These are phyloP conservation scores for Euura saliciscinereae DNA, from an alignment of 1,140 invertebrate genomes.

Conservation along the genomic window DNA sequence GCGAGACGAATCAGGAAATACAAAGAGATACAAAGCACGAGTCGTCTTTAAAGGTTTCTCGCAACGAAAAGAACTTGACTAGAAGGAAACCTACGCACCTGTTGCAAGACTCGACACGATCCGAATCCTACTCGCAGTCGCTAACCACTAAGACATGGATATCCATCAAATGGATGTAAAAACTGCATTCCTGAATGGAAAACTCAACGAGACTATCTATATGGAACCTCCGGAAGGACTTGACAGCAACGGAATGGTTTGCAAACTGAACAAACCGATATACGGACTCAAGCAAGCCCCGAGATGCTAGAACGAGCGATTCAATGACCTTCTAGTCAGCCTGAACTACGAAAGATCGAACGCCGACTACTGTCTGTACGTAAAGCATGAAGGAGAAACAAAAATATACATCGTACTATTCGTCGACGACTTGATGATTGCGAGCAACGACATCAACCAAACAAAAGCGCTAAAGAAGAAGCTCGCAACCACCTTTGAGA, in stretches of 20 bases:
- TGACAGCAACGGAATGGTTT: constrained; percentile 18
- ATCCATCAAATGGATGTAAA: constrained; percentile 24
- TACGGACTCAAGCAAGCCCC: constrained; percentile 49
- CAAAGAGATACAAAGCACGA: constrained; percentile 35
- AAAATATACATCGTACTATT: not conserved
- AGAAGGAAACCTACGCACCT: constrained; percentile 40
- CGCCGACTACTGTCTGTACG: constrained; percentile 32
- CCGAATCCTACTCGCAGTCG: constrained; percentile 28
- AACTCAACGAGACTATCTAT: constrained; percentile 41
- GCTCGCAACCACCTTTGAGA: not conserved
- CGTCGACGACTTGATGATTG: not conserved
- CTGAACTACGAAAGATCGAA: constrained; percentile 23
- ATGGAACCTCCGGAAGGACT: constrained; percentile 41
- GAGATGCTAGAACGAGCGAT: constrained; percentile 38
- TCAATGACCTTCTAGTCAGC: constrained; percentile 22
- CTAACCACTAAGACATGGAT: constrained; percentile 13
- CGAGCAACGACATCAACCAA: not conserved
- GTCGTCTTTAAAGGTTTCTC: constrained; percentile 36
- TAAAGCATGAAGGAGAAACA: not conserved
- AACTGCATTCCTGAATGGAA: constrained; percentile 42
- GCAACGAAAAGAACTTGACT: constrained; percentile 34
- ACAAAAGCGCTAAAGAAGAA: not conserved
- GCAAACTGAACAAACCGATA: constrained; percentile 34
- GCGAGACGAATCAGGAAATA: constrained; percentile 22
- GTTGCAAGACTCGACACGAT: constrained; percentile 38